Conservation (phyloP, 1,140 invertebrate genomes). For the Nasonia giraulti region DNA sequence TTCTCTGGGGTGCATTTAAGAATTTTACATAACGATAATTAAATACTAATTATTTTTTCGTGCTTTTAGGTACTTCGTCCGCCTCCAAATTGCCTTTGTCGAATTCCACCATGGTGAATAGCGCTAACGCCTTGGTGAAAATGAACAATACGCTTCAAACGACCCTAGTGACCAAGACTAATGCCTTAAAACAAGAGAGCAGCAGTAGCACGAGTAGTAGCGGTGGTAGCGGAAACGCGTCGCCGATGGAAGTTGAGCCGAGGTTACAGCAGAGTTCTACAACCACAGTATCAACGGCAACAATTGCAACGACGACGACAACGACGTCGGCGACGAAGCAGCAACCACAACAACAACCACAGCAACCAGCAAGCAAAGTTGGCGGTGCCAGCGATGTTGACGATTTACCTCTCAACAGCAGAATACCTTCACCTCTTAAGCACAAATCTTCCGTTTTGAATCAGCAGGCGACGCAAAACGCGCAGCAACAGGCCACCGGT, state of each 20-base stretch:
- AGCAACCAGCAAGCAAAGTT: slow-evolving; percentile 59
- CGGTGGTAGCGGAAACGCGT: slow-evolving; percentile 17
- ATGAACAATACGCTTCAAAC: slow-evolving; percentile 69
- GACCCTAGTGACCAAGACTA: slow-evolving; percentile 66
- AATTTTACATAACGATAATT: neutral
- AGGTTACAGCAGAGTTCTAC: slow-evolving; percentile 20
- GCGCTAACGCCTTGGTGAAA: slow-evolving; percentile 65
- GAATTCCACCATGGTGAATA: slow-evolving; percentile 69
- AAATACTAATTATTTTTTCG: slow-evolving; percentile 2
- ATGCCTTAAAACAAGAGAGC: slow-evolving; percentile 72
- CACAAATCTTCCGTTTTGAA: slow-evolving; percentile 67
- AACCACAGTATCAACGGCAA: neutral
- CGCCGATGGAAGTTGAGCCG: slow-evolving; percentile 18
- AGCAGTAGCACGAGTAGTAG: slow-evolving; percentile 26
- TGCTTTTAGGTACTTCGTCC: slow-evolving; percentile 60
- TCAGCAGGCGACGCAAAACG: slow-evolving; percentile 62
- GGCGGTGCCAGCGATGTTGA: slow-evolving; percentile 70
- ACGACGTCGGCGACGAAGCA: slow-evolving; percentile 55
- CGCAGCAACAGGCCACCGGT: slow-evolving; percentile 62
- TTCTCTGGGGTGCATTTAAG: neutral
- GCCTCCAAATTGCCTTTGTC: slow-evolving; percentile 68
- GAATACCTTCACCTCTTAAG: slow-evolving; percentile 72
- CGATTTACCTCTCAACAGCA: slow-evolving; percentile 71
- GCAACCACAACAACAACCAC: slow-evolving; percentile 55
- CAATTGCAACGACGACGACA: neutral